Evolutionary conservation across 2,797 vertebrate species (phyloP), one percentile per base, ranked within the genome.

Genomic region (Leptatherina wallacei): DNA sequence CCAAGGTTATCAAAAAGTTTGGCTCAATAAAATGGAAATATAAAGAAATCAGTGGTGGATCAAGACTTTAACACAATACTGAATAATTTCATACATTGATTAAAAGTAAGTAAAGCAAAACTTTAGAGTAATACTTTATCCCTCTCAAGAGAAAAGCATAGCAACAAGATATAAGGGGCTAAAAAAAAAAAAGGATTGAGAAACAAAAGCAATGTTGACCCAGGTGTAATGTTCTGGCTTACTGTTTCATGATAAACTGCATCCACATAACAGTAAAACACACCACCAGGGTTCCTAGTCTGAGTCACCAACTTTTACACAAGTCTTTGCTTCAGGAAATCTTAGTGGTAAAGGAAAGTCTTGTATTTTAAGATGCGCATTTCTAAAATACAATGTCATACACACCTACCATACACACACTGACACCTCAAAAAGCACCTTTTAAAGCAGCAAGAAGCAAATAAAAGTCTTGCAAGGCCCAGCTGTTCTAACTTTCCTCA

Each of bases 321-420:
- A 27, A 14, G 22, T 10, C 22, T 27, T 24, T 51, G 42, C 42
- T 44, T 20, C 5, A 44, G 47, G 47, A 51, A 22, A 22, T 8
- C 47, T 51, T 13, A 24, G 10, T 22, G 3, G 49, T 54, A 14
- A 54, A 54, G 12, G 22, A 24, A 52, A 24, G 10, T 52, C 44
- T 8, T 24, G 22, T 5, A 24, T 27, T 24, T 24, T 52, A 24
- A 24, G 5, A 52, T 52, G 49, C 13, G 12, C 11, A 11, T 38
- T 38, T 38, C 36, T 40, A 40, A 51, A 22, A 51, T 4, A 10
- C 0, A 24, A 24, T 77, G 55, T 71, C 69, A 75, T 51, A 61
- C 32, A 59, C 10, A 58, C 52, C 42, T 55, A 63, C 55, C 27
- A 29, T 6, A 55, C 24, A 10, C n/a, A 24, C 44, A 20, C 44